Base-by-base conservation (phyloP, 2,797 vertebrate species). In the Lerista edwardsae region DNA sequence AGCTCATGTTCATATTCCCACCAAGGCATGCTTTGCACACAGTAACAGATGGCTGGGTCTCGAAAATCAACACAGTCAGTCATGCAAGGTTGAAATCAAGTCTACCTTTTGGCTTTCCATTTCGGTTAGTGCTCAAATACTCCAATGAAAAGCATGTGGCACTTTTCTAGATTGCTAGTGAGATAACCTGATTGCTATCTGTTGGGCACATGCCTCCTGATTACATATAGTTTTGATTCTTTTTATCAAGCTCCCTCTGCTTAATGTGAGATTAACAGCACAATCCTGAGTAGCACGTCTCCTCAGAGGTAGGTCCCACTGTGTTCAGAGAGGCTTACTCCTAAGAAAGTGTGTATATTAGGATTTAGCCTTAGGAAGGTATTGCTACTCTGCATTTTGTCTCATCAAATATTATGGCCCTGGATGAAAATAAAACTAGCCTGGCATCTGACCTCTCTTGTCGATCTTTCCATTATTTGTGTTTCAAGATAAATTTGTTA, bases 401-500 rank as follows among this genome's bases (percentile, higher is more conserved):
- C 64, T 74, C 9, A 23, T 23, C 84, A 88, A 88, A 72, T 76
- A 80, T 68, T 36, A 82, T 36, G 27, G 47, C 68, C 73, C n/a
- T 69, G n/a, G 72, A 83, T 86, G 21, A 78, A 0, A 10, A 3
- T 74, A 47, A 88, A 72, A 55, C 29, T 86, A 87, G 36, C 31
- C 85, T 6, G 79, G 80, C 8, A 39, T 44, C 69, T 84, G 57
- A 84, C 57, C 75, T 25, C 10, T 82, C 39, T n/a, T 84, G 72
- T 90, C 91, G 88, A 90, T 85, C 82, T 89, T 93, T 92, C 44
- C 84, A 84, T 72, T 29, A 83, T 71, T 7, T 11, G 51, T 84
- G 82, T 36, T 29, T 51, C 29, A 84, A 87, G 36, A 61, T 71
- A 90, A 84, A 87, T 87, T 79, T 90, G 69, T 79, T 34, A 75